Evolutionary conservation across 2,797 vertebrate genomes (phyloP), one percentile per base, ranked within the genome.

Genomic region (Nyctibius grandis): DNA sequence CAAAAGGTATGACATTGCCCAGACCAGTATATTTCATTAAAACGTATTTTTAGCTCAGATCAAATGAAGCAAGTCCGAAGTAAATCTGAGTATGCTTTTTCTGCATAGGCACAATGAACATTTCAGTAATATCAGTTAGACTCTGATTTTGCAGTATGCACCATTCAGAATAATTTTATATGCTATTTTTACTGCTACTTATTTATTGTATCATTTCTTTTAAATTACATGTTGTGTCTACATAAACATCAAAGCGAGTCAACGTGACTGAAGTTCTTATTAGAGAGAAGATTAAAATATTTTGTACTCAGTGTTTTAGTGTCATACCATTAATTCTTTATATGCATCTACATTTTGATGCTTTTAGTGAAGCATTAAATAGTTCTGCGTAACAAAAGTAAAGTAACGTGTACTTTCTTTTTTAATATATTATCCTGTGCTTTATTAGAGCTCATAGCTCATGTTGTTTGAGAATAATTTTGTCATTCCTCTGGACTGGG

Each of bases 1-100:
- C 73, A 82, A 91, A 85, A 94, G 31, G 34, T 83, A 77, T 96
- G 77, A 91, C 80, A 92, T 83, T 95, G 88, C 79, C 83, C 61
- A 60, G 31, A 93, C 87, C 79, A 73, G 28, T 83, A 26, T 64
- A 50, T 95, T 93, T 91, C 88, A 85, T 94, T 96, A 90, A 77
- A 94, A 89, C 15, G 9, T 56, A n/a, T 90, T 45, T 89, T 82
- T 80, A 86, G 38, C 56, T 92, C 53, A 89, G 74, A 82, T 80
- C 20, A 82, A 92, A 75, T n/a, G 36, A 90, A 78, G 42, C 11
- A 74, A 91, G 51, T 88, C 56, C 75, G 47, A 14, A 0, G 45
- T 34, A 85, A 89, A 57, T 59, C 54, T 70, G 59, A 79, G 10
- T 15, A 53, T 5, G 5, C 12, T 36, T 93, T 89, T 73, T 80